A percentile compares a stretch with the other conserved stretches of the same genome.
phyloP scores from a whole-genome alignment of 2,888 invertebrate genomes.

The Sycophila texana region DNA sequence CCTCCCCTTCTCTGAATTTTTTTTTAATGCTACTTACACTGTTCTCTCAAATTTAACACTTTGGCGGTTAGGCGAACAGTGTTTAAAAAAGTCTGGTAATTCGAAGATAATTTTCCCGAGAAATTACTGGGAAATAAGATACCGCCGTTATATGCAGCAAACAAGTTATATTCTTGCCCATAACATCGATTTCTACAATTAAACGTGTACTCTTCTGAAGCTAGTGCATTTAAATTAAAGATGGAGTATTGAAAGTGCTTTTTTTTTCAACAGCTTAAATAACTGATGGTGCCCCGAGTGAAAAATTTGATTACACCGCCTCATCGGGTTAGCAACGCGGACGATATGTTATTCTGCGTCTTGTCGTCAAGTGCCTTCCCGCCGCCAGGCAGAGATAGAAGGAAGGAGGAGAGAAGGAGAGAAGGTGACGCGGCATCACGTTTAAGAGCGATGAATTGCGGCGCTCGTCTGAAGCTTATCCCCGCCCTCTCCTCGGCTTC shows the following conservation, averaged over 20 bases:
- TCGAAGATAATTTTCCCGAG: too few species aligned
- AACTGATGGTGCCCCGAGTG: neutral
- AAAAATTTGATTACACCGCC: neutral
- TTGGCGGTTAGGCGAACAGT: too few species aligned
- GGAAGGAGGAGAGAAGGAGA: too few species aligned
- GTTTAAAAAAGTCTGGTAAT: too few species aligned
- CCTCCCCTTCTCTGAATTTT: neutral
- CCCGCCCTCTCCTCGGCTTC: neutral
- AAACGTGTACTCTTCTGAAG: too few species aligned
- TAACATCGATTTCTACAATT: too few species aligned
- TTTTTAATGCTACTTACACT: neutral
- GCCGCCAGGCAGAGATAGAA: neutral
- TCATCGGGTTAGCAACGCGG: neutral
- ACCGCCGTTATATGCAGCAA: too few species aligned
- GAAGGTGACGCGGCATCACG: constrained; percentile 2
- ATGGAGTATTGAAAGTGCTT: too few species aligned
- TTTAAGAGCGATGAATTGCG: constrained; percentile 32
- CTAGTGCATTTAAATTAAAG: too few species aligned
- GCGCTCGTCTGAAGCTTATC: constrained; percentile 17
- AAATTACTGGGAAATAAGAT: too few species aligned
- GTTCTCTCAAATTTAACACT: too few species aligned
- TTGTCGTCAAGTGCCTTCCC: constrained; percentile 23
- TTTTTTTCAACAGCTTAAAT: neutral
- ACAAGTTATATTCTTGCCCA: too few species aligned
- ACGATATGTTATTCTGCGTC: constrained; percentile 28